phyloP scores from a whole-genome alignment of 2,888 invertebrate genomes.

The Elegia similella region DNA sequence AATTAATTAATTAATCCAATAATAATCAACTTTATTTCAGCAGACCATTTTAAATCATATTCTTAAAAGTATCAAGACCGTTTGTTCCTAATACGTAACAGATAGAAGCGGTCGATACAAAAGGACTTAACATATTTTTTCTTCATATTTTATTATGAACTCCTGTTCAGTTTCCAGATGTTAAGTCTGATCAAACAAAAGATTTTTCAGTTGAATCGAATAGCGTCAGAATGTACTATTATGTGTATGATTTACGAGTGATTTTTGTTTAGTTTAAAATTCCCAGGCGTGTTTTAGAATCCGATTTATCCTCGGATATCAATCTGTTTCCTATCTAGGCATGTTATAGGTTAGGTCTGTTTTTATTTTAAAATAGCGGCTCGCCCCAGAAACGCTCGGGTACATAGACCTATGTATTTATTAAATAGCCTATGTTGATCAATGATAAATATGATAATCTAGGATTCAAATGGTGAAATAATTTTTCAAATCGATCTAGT shows the following conservation, averaged over 20 bases:
- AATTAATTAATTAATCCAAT: too few species aligned
- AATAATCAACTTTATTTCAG: too few species aligned
- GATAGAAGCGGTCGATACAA: constrained; percentile 75
- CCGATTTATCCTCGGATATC: constrained; percentile 37
- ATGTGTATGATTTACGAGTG: constrained; percentile 67
- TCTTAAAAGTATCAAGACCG: constrained; percentile 58
- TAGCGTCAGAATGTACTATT: constrained; percentile 68
- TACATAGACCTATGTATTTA: too few species aligned
- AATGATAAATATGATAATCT: too few species aligned
- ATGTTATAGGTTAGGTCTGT: neutral
- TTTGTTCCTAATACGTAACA: constrained; percentile 41
- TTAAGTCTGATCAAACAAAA: constrained; percentile 78
- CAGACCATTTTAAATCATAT: neutral
- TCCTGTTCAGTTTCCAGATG: constrained; percentile 80
- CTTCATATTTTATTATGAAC: constrained; percentile 81
- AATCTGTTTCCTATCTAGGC: constrained; percentile 31
- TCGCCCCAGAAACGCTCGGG: too few species aligned
- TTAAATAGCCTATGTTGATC: too few species aligned
- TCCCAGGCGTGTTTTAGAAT: constrained; percentile 55
- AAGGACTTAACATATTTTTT: constrained; percentile 81
- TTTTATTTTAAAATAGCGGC: too few species aligned
- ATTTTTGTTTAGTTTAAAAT: constrained; percentile 66
- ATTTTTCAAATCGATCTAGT: too few species aligned
- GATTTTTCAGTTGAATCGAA: constrained; percentile 72
- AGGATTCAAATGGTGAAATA: too few species aligned